Evolutionary conservation across 2,797 vertebrate genomes (phyloP).

Genomic region (Octomys mimax): DNA sequence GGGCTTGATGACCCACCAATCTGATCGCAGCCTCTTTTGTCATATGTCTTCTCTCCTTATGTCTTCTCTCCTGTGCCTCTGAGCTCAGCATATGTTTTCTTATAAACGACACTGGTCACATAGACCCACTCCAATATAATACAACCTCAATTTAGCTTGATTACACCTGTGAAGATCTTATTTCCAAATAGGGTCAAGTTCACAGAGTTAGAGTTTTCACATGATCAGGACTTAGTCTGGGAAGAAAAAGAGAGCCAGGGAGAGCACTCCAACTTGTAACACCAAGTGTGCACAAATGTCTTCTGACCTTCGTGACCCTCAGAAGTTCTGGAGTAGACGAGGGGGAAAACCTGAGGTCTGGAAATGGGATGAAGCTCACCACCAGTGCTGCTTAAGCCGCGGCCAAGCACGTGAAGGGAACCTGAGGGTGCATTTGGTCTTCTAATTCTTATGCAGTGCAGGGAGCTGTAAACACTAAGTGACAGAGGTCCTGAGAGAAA

Average conservation of each 20-base stretch:
- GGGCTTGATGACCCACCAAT: fast-evolving
- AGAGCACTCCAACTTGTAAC: not conserved
- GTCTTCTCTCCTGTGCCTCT: not conserved
- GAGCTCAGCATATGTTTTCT: not conserved
- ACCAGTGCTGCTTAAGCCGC: not conserved
- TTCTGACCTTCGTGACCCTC: not conserved
- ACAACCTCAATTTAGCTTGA: not conserved
- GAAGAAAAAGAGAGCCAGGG: not conserved
- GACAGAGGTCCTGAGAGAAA: not conserved
- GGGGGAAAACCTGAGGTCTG: not conserved
- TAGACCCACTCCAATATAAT: not conserved
- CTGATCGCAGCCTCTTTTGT: too few species aligned
- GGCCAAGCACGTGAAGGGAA: not conserved
- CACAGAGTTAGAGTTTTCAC: too few species aligned
- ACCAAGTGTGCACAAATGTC: too few species aligned
- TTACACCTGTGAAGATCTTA: not conserved
- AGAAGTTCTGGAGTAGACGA: fast-evolving
- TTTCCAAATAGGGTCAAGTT: not conserved
- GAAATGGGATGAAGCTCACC: not conserved
- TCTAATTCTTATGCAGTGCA: not conserved
- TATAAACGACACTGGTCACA: not conserved
- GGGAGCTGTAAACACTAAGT: not conserved
- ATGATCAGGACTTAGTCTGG: not conserved
- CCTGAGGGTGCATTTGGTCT: not conserved
- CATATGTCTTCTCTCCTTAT: not conserved